Percentiles rank a stretch among this genome's conserved stretches.
Conservation (phyloP, 1,140 invertebrate species). For the Panonychus citri region DNA sequence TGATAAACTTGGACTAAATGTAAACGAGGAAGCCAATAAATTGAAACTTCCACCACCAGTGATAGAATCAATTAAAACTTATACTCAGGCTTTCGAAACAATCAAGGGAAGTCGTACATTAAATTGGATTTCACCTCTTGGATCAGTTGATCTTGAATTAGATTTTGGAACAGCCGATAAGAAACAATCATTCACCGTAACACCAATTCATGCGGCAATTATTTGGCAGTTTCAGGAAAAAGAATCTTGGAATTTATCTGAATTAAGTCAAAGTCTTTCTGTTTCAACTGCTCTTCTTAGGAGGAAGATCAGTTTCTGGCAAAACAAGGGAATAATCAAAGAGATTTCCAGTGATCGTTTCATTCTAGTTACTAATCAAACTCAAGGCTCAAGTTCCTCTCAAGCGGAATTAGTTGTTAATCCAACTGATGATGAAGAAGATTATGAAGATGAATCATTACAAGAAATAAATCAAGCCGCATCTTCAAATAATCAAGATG, state of each 20-base stretch:
- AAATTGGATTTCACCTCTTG: constrained; percentile 77
- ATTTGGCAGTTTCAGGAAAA: constrained; percentile 83
- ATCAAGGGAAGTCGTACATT: constrained; percentile 82
- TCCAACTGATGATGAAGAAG: constrained; percentile 42
- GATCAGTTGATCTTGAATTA: constrained; percentile 70
- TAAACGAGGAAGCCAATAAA: constrained; percentile 32
- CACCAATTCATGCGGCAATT: constrained; percentile 77
- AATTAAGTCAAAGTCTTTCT: constrained; percentile 55
- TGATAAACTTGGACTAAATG: constrained; percentile 8
- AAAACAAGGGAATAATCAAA: constrained; percentile 43
- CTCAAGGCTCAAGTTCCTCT: background rate
- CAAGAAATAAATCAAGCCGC: constrained; percentile 33
- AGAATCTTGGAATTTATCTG: constrained; percentile 57
- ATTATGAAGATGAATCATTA: constrained; percentile 52
- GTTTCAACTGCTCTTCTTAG: constrained; percentile 54
- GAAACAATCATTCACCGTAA: constrained; percentile 55
- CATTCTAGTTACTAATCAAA: constrained; percentile 43
- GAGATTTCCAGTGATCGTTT: constrained; percentile 50
- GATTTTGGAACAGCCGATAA: constrained; percentile 48
- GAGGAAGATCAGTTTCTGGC: constrained; percentile 72
- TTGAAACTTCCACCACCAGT: constrained; percentile 58
- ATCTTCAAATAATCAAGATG: constrained; percentile 51
- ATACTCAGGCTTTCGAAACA: constrained; percentile 72
- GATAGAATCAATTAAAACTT: constrained; percentile 53
- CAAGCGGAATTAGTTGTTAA: background rate